A percentile compares a stretch with the other conserved stretches of the same genome.
These are phyloP conservation scores for Acanthisitta chloris DNA, from an alignment of 2,113 vertebrate genomes.

Conservation along the genomic window DNA sequence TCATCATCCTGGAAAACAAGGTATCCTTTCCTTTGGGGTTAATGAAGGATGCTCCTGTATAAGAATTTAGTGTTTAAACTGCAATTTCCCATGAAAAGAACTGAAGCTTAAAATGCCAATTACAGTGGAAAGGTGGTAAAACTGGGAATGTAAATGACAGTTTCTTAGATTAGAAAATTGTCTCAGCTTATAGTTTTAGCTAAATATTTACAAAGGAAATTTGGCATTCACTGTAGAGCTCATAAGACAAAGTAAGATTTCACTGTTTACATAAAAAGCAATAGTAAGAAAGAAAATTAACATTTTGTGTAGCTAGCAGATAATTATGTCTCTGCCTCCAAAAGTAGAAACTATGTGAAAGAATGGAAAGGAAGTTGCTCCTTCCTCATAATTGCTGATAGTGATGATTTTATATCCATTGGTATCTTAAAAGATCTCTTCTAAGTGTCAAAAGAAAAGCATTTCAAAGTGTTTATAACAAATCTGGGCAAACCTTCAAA, in stretches of 20 bases:
- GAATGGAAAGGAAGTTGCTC: neutral
- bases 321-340: neutral
- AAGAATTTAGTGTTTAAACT: constrained; percentile 6
- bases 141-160: neutral
- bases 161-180: neutral
- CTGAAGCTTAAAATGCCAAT: neutral
- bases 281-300: neutral
- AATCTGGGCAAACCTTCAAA: neutral
- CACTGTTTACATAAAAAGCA: neutral
- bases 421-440: neutral
- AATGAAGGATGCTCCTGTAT: neutral
- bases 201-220: neutral
- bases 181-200: neutral
- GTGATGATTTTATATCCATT: neutral
- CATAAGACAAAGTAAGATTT: neutral
- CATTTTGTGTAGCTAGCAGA: neutral
- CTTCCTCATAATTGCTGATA: neutral
- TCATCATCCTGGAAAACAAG: neutral
- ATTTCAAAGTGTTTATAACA: neutral
- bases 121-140: neutral
- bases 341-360: neutral
- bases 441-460: neutral
- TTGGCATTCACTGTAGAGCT: neutral
- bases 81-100: neutral
- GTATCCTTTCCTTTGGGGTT: neutral